Evolutionary conservation across 2,888 invertebrate genomes (phyloP).

Genomic region (Mactromeris polynyma): DNA sequence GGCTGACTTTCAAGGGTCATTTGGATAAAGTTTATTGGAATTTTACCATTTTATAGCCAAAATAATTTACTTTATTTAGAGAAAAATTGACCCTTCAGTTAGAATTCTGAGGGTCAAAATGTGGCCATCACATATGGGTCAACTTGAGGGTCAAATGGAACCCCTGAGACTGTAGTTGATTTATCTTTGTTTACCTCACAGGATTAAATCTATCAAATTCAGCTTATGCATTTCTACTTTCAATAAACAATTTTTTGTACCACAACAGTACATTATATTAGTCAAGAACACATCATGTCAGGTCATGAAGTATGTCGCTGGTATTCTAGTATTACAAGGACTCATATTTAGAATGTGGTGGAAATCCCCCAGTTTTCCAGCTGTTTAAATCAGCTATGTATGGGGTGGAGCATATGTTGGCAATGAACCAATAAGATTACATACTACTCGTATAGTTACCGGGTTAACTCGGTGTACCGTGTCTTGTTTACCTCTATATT

Average conservation of each 20-base stretch:
- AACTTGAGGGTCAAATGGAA: too few species aligned
- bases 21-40: too few species aligned
- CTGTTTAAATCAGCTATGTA: conserved; percentile 18
- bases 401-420: not conserved
- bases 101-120: too few species aligned
- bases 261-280: not conserved
- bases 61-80: too few species aligned
- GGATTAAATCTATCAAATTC: not conserved
- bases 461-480: not conserved
- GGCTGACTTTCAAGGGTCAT: too few species aligned
- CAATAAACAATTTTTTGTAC: too few species aligned
- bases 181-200: not conserved
- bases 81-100: too few species aligned
- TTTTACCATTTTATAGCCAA: too few species aligned
- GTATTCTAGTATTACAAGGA: conserved; percentile 48
- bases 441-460: not conserved
- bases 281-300: not conserved
- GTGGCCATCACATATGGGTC: too few species aligned
- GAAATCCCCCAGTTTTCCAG: conserved; percentile 46
- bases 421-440: conserved; percentile 7
- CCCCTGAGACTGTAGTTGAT: too few species aligned
- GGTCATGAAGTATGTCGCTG: not conserved
- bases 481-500: not conserved
- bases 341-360: conserved; percentile 52
- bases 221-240: too few species aligned